Evolutionary conservation across 2,888 invertebrate species (phyloP).

Genomic region (Apamea anceps): DNA sequence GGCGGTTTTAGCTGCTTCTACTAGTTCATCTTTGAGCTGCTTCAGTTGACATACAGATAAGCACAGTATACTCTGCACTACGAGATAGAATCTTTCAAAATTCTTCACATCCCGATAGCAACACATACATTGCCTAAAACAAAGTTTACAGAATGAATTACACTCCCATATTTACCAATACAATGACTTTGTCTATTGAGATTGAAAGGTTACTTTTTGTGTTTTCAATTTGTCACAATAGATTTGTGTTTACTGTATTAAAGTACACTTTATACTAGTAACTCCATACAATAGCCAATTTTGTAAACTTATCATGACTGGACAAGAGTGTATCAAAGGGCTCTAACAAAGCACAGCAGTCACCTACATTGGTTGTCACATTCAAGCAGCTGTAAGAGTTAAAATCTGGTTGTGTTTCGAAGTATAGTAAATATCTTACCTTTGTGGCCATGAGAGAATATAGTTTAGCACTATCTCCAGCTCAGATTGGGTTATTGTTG

Average conservation of each 20-base stretch:
- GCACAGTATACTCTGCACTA: slow-evolving; percentile 96
- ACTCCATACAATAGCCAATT: slow-evolving; percentile 1
- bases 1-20: slow-evolving; percentile 79
- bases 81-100: slow-evolving; percentile 96
- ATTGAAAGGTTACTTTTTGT: slow-evolving; percentile 51
- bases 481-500: slow-evolving; percentile 94
- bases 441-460: slow-evolving; percentile 97
- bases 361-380: slow-evolving; percentile 35
- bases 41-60: slow-evolving; percentile 96
- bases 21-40: slow-evolving; percentile 91
- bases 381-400: slow-evolving; percentile 29
- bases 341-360: slow-evolving; percentile 61
- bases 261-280: slow-evolving; percentile 9
- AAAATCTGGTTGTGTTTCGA: slow-evolving; percentile 31
- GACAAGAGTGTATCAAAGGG: slow-evolving; percentile 34
- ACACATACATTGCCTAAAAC: slow-evolving; percentile 97
- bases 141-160: slow-evolving; percentile 59
- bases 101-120: slow-evolving; percentile 98
- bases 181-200: slow-evolving; percentile 36
- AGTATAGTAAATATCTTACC: slow-evolving; percentile 87
- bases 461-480: slow-evolving; percentile 95
- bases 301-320: slow-evolving; percentile 12
- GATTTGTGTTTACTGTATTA: slow-evolving; percentile 18
- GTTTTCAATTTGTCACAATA: slow-evolving; percentile 34
- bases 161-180: slow-evolving; percentile 23